phyloP scores from a whole-genome alignment of 2,797 vertebrate genomes.

The Zenarchopterus dispar region DNA sequence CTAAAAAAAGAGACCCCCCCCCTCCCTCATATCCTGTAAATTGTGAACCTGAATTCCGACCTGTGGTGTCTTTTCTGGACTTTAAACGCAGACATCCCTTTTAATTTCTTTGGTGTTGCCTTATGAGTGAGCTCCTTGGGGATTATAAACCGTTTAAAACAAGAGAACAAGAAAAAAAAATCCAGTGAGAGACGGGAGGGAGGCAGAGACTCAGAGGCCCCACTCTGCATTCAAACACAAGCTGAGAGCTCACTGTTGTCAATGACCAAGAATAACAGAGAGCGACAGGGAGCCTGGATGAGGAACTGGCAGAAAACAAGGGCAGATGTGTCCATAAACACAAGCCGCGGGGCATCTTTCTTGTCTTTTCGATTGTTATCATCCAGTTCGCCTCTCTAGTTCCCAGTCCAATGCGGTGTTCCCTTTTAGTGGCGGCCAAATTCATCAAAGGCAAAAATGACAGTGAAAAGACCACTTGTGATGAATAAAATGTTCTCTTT shows the following conservation, averaged over 20 bases:
- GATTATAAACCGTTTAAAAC: constrained; percentile 65
- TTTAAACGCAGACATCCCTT: constrained; percentile 67
- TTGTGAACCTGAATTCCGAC: constrained; percentile 67
- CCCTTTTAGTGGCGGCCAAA: constrained; percentile 43
- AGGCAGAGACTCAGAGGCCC: constrained; percentile 65
- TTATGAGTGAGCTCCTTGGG: constrained; percentile 74
- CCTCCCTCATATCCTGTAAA: constrained; percentile 40
- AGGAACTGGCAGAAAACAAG: constrained; percentile 62
- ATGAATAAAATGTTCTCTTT: constrained; percentile 41
- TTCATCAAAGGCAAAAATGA: constrained; percentile 56
- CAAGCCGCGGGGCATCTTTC: constrained; percentile 44
- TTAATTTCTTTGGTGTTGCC: constrained; percentile 59
- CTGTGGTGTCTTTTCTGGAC: constrained; percentile 73
- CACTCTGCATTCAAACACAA: constrained; percentile 54
- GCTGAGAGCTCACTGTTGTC: constrained; percentile 58
- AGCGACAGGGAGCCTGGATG: constrained; percentile 55
- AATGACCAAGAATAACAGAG: constrained; percentile 65
- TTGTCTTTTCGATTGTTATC: constrained; percentile 42
- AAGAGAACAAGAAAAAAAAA: constrained; percentile 33
- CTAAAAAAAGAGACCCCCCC: constrained; percentile 75
- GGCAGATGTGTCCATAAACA: constrained; percentile 71
- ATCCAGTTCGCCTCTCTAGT: constrained; percentile 50
- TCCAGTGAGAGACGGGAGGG: constrained; percentile 51
- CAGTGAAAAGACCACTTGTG: constrained; percentile 41
- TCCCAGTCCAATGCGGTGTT: constrained; percentile 39